Evolutionary conservation across 2,113 vertebrate genomes (phyloP), one percentile per base, ranked within the genome.

Genomic region (Dicerorhinus sumatrensis): DNA sequence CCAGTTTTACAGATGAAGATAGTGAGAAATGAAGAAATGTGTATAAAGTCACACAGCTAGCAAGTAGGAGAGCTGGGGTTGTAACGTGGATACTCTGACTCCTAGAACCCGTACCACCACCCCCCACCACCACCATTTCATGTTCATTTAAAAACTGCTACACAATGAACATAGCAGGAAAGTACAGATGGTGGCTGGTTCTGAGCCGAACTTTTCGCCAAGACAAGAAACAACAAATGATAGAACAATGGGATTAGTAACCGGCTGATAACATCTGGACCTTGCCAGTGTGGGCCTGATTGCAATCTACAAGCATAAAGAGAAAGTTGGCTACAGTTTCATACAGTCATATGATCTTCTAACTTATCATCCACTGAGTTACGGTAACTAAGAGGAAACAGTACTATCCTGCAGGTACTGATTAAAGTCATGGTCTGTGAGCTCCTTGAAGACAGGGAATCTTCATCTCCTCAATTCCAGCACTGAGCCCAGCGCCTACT

Each of bases 341-440:
- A 98, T 90, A 96, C 48, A 83, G 21, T 92, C 48, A 91, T 77
- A 83, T 80, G 82, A 98, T 98, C 97, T 97, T 79, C 73, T 96
- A 96, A 84, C 94, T 97, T 96, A 90, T 91, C 86, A 96, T 84
- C 92, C 87, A 82, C 82, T 89, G 69, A 95, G 88, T 98, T 96
- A 91, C 29, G 51, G 36, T 96, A 98, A 96, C 96, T 92, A 87
- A 90, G 51, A 86, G 36, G 93, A 97, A 98, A 96, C 21, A 33
- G 89, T 36, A 81, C 67, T 69, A 21, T 96, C 58, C 46, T 97
- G 91, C 76, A 97, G 54, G 75, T 92, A 89, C 16, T 88, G 75
- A 88, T 89, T 96, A n/a, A 93, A 91, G 94, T 97, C 96, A 42
- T 65, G 58, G 92, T 84, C 96, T 95, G 89, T 60, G 96, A 97